A percentile compares a stretch with the other conserved stretches of the same genome.
Evolutionary conservation across 23 tunicate species (phyloP).

Genomic region (Halocynthia aurantium): DNA sequence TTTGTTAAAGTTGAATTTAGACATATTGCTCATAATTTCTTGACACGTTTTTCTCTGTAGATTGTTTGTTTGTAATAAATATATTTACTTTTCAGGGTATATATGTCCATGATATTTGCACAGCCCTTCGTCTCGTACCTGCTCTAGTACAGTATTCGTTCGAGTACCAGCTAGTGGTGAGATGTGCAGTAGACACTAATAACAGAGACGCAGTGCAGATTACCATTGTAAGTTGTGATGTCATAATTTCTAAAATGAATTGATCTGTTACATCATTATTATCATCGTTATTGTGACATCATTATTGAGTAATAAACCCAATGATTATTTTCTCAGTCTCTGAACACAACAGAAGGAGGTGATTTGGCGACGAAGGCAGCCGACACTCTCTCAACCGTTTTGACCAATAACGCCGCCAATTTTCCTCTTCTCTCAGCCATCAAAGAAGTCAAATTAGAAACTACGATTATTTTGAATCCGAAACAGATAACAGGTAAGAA

Average conservation of each 20-base stretch:
- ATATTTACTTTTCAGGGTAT: constrained; percentile 36
- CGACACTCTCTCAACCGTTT: constrained; percentile 4
- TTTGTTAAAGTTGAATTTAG: background rate
- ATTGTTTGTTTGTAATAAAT: background rate
- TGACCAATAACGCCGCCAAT: background rate
- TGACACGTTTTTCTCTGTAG: background rate
- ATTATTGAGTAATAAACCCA: background rate
- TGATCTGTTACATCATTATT: background rate
- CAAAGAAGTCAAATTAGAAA: constrained; percentile 33
- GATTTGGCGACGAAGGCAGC: constrained; percentile 19
- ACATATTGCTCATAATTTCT: background rate
- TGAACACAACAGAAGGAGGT: constrained; percentile 26
- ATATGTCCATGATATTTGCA: constrained; percentile 79
- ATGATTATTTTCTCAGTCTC: constrained; percentile 7
- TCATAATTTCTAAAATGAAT: background rate
- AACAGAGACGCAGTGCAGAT: constrained; percentile 32
- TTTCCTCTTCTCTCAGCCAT: constrained; percentile 26
- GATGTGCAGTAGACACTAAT: constrained; percentile 25
- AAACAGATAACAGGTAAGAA: too few species aligned
- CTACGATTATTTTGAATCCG: constrained; percentile 1
- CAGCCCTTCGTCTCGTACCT: constrained; percentile 44
- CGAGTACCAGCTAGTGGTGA: constrained; percentile 32
- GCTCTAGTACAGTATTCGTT: constrained; percentile 29
- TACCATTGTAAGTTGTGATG: constrained; percentile 62
- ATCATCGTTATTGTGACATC: background rate